A percentile compares a stretch with the other conserved stretches of the same genome.
phyloP scores from a whole-genome alignment of 2,888 invertebrate species.

The Macropis europaea region DNA sequence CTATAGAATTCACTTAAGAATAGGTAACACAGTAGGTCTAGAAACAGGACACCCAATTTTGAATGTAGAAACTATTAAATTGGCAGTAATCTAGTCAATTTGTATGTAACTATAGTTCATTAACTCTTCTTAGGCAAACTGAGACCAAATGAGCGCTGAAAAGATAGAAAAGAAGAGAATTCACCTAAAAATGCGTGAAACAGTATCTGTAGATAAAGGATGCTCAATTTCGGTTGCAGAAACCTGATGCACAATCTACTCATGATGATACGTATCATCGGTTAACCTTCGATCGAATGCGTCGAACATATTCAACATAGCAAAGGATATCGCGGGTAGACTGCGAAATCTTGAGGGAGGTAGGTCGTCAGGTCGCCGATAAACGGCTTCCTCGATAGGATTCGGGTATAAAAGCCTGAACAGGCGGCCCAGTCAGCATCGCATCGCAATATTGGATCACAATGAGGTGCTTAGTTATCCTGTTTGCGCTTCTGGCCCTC shows the following conservation, averaged over 20 bases:
- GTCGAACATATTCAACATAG: slow-evolving; percentile 43
- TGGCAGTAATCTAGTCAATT: too few relatives aligned
- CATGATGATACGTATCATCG: slow-evolving; percentile 42
- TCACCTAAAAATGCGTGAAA: not conserved
- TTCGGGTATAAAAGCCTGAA: slow-evolving; percentile 75
- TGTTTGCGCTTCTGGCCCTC: slow-evolving; percentile 74
- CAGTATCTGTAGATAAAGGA: not conserved
- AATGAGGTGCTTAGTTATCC: slow-evolving; percentile 75
- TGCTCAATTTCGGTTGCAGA: not conserved
- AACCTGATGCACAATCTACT: not conserved
- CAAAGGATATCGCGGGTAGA: slow-evolving; percentile 59
- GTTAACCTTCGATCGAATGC: slow-evolving; percentile 62
- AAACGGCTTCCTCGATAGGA: slow-evolving; percentile 67
- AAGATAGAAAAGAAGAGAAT: not conserved
- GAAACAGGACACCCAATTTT: too few relatives aligned
- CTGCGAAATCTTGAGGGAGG: slow-evolving; percentile 52
- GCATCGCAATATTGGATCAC: slow-evolving; percentile 69
- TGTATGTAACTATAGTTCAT: too few relatives aligned
- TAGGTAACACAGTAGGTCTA: too few relatives aligned
- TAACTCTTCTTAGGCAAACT: too few relatives aligned
- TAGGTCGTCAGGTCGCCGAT: slow-evolving; percentile 73
- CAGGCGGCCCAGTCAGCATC: slow-evolving; percentile 55
- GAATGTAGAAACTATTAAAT: too few relatives aligned
- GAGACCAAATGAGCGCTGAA: not conserved
- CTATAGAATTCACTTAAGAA: too few relatives aligned